phyloP scores from a whole-genome alignment of 2,113 vertebrate species.

The Notarius quadriscutis region DNA sequence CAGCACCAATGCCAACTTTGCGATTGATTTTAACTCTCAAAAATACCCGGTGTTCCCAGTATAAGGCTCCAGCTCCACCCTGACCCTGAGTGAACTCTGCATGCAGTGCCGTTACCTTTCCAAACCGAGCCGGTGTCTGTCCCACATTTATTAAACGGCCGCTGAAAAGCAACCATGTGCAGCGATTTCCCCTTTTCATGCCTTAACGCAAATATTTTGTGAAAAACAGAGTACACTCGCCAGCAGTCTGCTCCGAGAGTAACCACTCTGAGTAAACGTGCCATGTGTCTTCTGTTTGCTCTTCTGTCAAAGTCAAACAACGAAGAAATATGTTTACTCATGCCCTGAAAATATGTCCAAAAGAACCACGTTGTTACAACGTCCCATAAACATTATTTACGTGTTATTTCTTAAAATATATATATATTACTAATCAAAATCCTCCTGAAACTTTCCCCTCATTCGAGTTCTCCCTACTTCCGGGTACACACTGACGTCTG shows the following conservation, averaged over 20 bases:
- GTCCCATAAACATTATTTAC: background rate
- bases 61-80: no score
- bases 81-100: no score
- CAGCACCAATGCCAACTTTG: no score
- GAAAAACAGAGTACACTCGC: background rate
- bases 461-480: background rate
- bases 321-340: background rate
- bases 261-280: background rate
- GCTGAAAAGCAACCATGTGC: background rate
- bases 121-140: background rate
- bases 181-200: background rate
- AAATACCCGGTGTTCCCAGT: no score
- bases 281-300: background rate
- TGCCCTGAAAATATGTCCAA: background rate
- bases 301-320: background rate
- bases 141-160: background rate
- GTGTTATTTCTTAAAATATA: background rate
- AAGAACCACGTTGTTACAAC: background rate
- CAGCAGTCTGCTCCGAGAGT: background rate
- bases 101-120: conserved; percentile 45
- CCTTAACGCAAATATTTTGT: background rate
- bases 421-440: background rate
- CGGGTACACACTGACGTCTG: background rate
- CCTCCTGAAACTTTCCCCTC: background rate
- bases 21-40: no score